Conservation (phyloP, 2,797 vertebrate species). For the Paratrypauchen microcephalus region DNA sequence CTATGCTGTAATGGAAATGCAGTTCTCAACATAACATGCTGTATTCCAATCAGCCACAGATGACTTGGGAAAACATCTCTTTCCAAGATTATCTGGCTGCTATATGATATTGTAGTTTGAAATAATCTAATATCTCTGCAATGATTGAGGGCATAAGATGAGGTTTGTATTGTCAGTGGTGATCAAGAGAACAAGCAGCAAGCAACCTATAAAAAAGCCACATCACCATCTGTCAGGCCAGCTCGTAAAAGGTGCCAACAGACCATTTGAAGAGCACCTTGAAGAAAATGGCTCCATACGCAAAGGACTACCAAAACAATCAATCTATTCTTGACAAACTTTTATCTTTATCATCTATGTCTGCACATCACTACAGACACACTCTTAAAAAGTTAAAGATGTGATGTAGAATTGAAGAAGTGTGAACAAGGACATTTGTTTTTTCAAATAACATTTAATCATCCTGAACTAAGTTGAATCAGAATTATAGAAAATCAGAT, state of each 20-base stretch:
- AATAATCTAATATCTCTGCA: background rate
- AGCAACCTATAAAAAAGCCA: slow-evolving; percentile 15
- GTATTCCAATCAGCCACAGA: slow-evolving; percentile 3
- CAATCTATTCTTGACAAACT: background rate
- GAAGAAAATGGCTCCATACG: background rate
- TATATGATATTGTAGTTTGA: background rate
- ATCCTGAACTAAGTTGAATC: too few species aligned
- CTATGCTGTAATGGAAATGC: slow-evolving; percentile 12
- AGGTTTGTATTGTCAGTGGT: background rate
- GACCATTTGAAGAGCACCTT: slow-evolving; percentile 5
- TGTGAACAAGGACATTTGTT: too few species aligned
- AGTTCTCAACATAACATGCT: slow-evolving; percentile 2
- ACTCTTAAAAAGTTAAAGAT: too few species aligned
- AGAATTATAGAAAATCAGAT: too few species aligned
- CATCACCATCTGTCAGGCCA: slow-evolving; percentile 35
- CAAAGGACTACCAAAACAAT: background rate
- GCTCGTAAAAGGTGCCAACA: slow-evolving; percentile 19
- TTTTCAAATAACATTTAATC: too few species aligned
- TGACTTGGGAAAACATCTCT: background rate
- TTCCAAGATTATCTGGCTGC: background rate
- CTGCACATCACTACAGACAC: too few species aligned
- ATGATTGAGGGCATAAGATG: background rate
- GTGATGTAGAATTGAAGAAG: too few species aligned
- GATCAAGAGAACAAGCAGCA: slow-evolving; percentile 10
- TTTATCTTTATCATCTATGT: background rate